These are phyloP conservation scores for Mustela lutreola DNA, from an alignment of 2,113 vertebrate genomes.

Conservation along the genomic window DNA sequence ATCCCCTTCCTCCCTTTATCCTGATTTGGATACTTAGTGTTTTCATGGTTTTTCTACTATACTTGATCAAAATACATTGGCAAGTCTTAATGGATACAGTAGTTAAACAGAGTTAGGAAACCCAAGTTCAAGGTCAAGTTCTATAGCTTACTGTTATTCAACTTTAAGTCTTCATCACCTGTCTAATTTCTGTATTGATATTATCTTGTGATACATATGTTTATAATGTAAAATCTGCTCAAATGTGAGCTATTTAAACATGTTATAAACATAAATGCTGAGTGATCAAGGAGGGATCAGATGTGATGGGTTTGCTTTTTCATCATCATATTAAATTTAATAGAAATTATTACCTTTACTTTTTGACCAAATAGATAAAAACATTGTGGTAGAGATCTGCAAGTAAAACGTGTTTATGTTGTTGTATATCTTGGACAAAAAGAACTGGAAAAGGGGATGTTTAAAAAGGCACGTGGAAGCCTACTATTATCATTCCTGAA, in stretches of 20 bases:
- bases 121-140: background rate
- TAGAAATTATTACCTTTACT: background rate
- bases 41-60: background rate
- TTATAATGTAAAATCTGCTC: background rate
- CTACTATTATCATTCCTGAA: background rate
- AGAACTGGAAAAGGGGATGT: background rate
- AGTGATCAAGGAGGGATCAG: background rate
- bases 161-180: background rate
- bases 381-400: background rate
- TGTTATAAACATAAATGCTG: background rate
- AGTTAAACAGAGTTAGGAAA: background rate
- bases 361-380: background rate
- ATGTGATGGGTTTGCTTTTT: background rate
- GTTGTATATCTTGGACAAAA: background rate
- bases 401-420: background rate
- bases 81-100: background rate
- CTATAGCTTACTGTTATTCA: background rate
- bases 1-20: background rate
- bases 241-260: background rate
- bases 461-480: background rate
- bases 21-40: background rate
- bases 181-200: background rate
- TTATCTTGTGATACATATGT: background rate
- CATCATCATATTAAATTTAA: background rate
- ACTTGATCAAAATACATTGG: background rate